Conservation (phyloP, 2,888 invertebrate species). For the Eutolmus rufibarbis region DNA sequence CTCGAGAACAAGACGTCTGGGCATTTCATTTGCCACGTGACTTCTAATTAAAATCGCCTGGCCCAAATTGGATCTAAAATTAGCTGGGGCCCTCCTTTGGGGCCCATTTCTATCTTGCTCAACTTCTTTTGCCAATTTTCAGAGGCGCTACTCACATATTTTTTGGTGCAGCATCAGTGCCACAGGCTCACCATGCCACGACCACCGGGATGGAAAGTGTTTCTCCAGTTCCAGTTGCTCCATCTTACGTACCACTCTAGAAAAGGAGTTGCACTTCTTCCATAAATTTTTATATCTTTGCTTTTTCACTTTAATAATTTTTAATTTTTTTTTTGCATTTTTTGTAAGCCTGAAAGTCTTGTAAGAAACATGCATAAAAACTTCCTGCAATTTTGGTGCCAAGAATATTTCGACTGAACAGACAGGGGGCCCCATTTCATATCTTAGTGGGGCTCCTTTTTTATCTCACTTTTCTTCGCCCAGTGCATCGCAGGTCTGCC, state of each 20-base stretch:
- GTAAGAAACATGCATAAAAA: not conserved
- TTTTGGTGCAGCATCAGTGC: not conserved
- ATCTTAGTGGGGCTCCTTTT: not conserved
- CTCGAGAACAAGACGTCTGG: not conserved
- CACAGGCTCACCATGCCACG: not conserved
- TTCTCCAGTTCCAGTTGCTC: not conserved
- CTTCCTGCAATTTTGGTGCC: not conserved
- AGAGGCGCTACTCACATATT: not conserved
- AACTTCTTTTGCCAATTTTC: not conserved
- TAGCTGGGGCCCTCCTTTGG: not conserved
- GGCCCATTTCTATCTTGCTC: not conserved
- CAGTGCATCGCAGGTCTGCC: not conserved
- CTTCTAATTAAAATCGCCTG: not conserved
- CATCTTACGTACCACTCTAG: not conserved
- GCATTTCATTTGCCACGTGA: not conserved
- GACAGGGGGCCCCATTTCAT: not conserved
- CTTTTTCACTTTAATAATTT: not conserved
- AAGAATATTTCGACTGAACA: not conserved
- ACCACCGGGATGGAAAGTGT: not conserved
- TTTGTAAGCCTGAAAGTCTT: not conserved
- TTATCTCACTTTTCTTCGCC: not conserved
- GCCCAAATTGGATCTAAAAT: not conserved
- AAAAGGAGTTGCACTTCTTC: not conserved
- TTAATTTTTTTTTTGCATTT: not conserved
- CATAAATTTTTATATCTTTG: not conserved